Conservation (phyloP, 2,113 vertebrate species). For the Carettochelys insculpta region DNA sequence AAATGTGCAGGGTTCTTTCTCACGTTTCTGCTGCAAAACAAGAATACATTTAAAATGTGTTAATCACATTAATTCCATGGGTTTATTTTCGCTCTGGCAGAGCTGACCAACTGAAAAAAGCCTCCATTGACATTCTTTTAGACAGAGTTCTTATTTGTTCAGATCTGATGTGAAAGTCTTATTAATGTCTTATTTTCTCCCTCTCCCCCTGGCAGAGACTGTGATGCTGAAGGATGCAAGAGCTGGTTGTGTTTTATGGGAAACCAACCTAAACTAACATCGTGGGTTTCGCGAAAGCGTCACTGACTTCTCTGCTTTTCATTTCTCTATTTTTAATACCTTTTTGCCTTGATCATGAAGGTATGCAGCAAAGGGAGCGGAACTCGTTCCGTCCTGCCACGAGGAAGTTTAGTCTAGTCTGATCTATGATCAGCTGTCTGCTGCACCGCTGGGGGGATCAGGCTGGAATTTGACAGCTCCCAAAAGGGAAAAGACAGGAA, state of each 20-base stretch:
- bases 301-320: background rate
- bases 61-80: background rate
- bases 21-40: background rate
- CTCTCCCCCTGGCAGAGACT: background rate
- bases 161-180: background rate
- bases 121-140: background rate
- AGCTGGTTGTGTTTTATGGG: background rate
- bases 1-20: background rate
- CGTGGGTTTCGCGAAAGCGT: background rate
- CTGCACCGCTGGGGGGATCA: background rate
- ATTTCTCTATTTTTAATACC: background rate
- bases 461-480: background rate
- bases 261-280: background rate
- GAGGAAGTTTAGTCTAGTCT: background rate
- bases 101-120: background rate
- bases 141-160: background rate
- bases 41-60: background rate
- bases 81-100: background rate
- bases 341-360: background rate
- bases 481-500: background rate
- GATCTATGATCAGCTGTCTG: background rate
- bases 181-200: background rate
- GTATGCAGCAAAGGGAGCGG: background rate
- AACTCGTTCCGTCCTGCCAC: background rate
- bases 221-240: background rate